Evolutionary conservation across 53 echinoderm and acorn worm species (phyloP), one percentile per base, ranked within the genome.

Genomic region (Patiria pectinifera): DNA sequence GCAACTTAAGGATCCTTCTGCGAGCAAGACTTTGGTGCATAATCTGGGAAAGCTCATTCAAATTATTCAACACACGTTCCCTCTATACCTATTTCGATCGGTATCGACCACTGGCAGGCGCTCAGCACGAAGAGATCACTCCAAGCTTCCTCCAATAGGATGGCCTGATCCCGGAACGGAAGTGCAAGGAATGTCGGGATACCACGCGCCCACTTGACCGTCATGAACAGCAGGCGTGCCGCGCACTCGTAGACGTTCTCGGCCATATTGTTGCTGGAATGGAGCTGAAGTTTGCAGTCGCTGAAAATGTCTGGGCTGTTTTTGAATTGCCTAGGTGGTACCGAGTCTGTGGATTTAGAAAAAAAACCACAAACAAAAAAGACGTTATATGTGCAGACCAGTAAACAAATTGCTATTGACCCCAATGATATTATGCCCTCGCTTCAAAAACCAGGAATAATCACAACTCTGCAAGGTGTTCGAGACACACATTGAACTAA

Each of bases 191-290:
- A 99, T 87, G 99, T 94, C 24, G 99, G 99, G 60, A 99, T 93
- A 75, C 95, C 93, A 14, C 96, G 80, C 19, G 99, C 97, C 99
- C 99, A 99, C 70, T 97, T 96, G 71, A 99, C 96, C 6, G 97
- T 97, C 99, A 97, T 99, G 87, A 99, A 99, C 74, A 99, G 92
- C n/a, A 99, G 92, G 23, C 97, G 93, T n/a, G 99, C 99, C 9
- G 99, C 97, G 83, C 95, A 87, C 81, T 99, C 99, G 84, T 96
- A 97, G 45, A 99, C 83, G 59, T 70, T 95, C 84, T 99, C 99
- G 22, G 81, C 94, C 16, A 87, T 90, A 80, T 0, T 80, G 79
- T 48, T 66, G 53, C 59, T 62, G 80, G 77, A 25, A 81, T 92
- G 24, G 74, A 86, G 59, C 69, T 93, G 59, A 72, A 87, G 48